Conservation (phyloP, 2,113 vertebrate genomes). For the Nothobranchius furzeri region DNA sequence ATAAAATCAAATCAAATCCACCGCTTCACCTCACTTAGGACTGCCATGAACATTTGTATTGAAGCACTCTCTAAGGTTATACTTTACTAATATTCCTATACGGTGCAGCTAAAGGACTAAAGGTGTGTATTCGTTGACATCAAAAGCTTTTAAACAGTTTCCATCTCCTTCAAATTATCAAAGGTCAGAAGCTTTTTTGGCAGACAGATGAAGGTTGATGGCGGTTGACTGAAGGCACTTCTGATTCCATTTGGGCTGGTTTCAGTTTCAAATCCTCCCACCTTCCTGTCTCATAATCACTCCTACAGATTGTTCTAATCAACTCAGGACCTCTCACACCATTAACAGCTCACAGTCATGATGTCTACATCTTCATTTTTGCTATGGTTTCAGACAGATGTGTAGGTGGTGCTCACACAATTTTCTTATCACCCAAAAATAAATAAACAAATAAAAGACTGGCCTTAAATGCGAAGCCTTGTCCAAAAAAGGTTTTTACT, state of each 20-base stretch:
- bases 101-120: background rate
- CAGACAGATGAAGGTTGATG: conserved; percentile 62
- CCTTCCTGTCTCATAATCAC: conserved; percentile 73
- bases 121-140: conserved; percentile 18
- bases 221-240: conserved; percentile 66
- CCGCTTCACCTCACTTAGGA: background rate
- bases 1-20: conserved; percentile 8
- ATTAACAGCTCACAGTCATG: conserved; percentile 44
- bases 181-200: conserved; percentile 67
- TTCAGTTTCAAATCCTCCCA: conserved; percentile 76
- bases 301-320: conserved; percentile 69
- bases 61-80: conserved; percentile 3
- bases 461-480: conserved; percentile 24
- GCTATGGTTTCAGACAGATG: conserved; percentile 30
- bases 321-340: conserved; percentile 21
- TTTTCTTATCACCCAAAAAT: conserved; percentile 42
- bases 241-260: conserved; percentile 70
- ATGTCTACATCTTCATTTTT: too few relatives aligned
- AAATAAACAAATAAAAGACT: background rate
- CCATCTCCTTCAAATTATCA: conserved; percentile 66
- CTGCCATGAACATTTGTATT: conserved; percentile 1
- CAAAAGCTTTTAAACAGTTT: conserved; percentile 60
- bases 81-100: conserved; percentile 5
- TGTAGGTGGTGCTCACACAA: conserved; percentile 35
- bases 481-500: conserved; percentile 26